Evolutionary conservation across 2,797 vertebrate species (phyloP), one percentile per base, ranked within the genome.

Genomic region (Falco naumanni): DNA sequence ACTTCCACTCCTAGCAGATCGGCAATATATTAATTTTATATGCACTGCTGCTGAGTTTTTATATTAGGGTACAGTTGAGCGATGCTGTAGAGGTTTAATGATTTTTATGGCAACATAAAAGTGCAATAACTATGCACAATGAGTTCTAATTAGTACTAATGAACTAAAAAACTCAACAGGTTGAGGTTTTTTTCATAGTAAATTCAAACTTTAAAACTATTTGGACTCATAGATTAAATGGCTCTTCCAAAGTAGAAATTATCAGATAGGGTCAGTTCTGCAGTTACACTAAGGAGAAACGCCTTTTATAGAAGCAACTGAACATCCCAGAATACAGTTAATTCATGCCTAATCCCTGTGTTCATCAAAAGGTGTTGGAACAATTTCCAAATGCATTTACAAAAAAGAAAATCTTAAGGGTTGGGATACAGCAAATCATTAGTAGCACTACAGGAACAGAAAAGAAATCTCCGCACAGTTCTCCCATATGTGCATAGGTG

Each of bases 101-200:
- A 89, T 70, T 79, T 93, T 82, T 90, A 94, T 29, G 17, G 20
- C 54, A 86, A 90, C 39, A 82, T 70, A 66, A 70, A 91, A 87
- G 24, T 54, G 54, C 59, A 87, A 41, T 68, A 95, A 72, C 33
- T 91, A 61, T 61, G 39, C 26, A 72, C 66, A 69, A 34, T n/a
- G 33, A 81, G 43, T 61, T 93, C 59, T 94, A 94, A 94, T 93
- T 94, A 90, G 47, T 41, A 78, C 28, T 82, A 82, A 93, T 63
- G 34, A 94, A 87, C 39, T 66, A 24, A 91, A 94, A 89, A 81
- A 11, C 17, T 47, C 47, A 77, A 68, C 41, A 75, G 28, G 66
- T 76, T 69, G 29, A 48, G 8, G 1, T 3, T 60, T 90, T 84
- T 66, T 79, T 65, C 41, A 34, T 31, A 61, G 16, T 17, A 78